Base-by-base conservation (phyloP, 2,888 invertebrate genomes). In the Apodemia hepburni region DNA sequence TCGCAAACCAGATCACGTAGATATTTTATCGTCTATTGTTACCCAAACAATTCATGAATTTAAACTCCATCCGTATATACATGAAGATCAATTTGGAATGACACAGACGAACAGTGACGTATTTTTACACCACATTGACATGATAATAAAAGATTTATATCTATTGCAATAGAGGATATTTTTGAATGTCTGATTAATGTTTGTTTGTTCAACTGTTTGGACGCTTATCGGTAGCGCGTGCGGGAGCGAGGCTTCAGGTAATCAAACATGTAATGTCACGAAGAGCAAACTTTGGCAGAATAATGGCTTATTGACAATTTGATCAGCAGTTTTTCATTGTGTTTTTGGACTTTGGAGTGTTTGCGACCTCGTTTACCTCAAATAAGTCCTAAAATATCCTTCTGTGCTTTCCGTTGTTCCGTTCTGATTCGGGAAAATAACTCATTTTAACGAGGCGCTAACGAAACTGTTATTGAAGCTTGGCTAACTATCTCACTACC, bases 201-300 rank as follows among this genome's bases (percentile, higher is more conserved):
- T 22, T 54, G 54, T 54, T 54, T 54, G 54, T 27, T 54, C 54
- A 54, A 54, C 27, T 54, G 54, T 54, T 54, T 54, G 54, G 17
- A 54, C 54, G 54, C 27, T 57, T 57, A 57, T 57, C 54, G 54
- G 54, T 29, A n/a, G 29, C 29, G 54, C 54, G 54, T 57, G 54
- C 54, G 54, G 54, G 27, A 18, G 15, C 22, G 27, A 54, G 18
- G 2, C 27, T 57, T 15, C 22, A 29, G 54, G 15, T 27, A 51
- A 57, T 57, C 54, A 57, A 57, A 57, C 27, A 57, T 57, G 29
- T 57, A 57, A 54, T 27, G 29, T 57, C 54, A 29, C 27, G 54
- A 57, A 57, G 18, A 29, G 54, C 54, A 57, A 57, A 57, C 27
- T 27, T 29, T 29, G n/a, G 15, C 54, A 27, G 27, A 57, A 57